Evolutionary conservation across 1,140 invertebrate genomes (phyloP).

Genomic region (Rhyacophila brunnea): DNA sequence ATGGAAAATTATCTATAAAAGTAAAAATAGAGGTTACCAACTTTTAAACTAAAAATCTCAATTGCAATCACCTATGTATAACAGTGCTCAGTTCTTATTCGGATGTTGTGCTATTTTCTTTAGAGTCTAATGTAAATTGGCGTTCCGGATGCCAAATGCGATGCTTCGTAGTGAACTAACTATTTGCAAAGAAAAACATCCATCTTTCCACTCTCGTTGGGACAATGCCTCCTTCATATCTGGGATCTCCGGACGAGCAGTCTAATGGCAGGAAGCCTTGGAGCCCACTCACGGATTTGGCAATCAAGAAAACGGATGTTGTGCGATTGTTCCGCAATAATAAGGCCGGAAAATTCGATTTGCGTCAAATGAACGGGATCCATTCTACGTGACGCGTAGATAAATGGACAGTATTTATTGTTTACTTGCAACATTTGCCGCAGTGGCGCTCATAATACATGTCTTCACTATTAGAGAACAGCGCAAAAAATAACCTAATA

Average conservation of each 20-base stretch:
- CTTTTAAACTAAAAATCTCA: too few relatives aligned
- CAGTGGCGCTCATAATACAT: too few relatives aligned
- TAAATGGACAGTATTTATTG: conserved; percentile 32
- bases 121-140: too few relatives aligned
- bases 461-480: too few relatives aligned
- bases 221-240: not conserved
- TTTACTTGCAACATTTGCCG: conserved; percentile 2
- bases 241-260: conserved; percentile 1
- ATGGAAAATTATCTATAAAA: too few relatives aligned
- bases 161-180: too few relatives aligned
- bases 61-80: too few relatives aligned
- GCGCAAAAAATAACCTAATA: too few relatives aligned
- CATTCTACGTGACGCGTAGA: conserved; percentile 26
- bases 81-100: too few relatives aligned
- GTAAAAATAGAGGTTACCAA: too few relatives aligned
- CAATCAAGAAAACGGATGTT: conserved; percentile 30
- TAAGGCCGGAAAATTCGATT: conserved; percentile 34
- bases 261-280: conserved; percentile 28
- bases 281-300: conserved; percentile 24
- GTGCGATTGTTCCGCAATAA: conserved; percentile 29
- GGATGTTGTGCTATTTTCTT: too few relatives aligned
- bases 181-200: not conserved
- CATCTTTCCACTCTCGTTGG: not conserved
- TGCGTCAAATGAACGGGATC: conserved; percentile 10
- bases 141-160: too few relatives aligned